phyloP scores from a whole-genome alignment of 2,797 vertebrate species.

The Rachycentron canadum region DNA sequence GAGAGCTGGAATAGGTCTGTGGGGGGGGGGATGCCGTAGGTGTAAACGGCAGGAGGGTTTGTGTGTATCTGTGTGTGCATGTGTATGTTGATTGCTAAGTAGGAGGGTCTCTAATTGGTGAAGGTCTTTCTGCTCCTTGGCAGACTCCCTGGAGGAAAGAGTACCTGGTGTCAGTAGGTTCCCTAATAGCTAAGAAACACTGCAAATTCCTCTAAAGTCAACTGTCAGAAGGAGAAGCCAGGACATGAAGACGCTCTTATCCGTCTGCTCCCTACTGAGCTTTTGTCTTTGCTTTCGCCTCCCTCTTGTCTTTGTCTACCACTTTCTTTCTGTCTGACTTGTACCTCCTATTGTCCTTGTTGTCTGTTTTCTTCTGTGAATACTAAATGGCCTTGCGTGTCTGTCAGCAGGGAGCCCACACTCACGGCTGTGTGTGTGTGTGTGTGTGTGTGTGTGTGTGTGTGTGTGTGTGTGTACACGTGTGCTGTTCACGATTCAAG shows the following conservation, averaged over 20 bases:
- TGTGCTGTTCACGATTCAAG: slow-evolving; percentile 7
- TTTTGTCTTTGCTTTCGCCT: slow-evolving; percentile 45
- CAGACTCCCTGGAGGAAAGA: slow-evolving; percentile 5
- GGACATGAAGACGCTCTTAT: slow-evolving; percentile 30
- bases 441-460: not conserved
- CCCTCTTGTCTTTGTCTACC: slow-evolving; percentile 40
- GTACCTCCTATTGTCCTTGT: slow-evolving; percentile 44
- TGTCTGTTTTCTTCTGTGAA: slow-evolving; percentile 51
- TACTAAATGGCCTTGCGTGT: slow-evolving; percentile 61
- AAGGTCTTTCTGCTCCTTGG: slow-evolving; percentile 26
- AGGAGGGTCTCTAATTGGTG: slow-evolving; percentile 47
- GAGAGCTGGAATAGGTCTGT: slow-evolving; percentile 19
- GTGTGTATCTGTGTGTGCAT: slow-evolving; percentile 13
- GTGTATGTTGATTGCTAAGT: slow-evolving; percentile 22
- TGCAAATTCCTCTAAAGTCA: slow-evolving; percentile 24
- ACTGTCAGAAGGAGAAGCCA: slow-evolving; percentile 28
- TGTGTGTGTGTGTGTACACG: not conserved
- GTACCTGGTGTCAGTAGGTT: slow-evolving; percentile 11
- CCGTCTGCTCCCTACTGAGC: slow-evolving; percentile 14
- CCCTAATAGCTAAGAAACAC: not conserved
- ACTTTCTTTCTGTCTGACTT: slow-evolving; percentile 40
- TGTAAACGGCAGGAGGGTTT: not conserved
- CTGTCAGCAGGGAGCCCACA: slow-evolving; percentile 57
- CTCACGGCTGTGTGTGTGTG: slow-evolving; percentile 2
- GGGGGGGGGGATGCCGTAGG: not conserved